These are phyloP conservation scores for Phrixothrix hirtus DNA, from an alignment of 2,888 invertebrate genomes.

Conservation along the genomic window DNA sequence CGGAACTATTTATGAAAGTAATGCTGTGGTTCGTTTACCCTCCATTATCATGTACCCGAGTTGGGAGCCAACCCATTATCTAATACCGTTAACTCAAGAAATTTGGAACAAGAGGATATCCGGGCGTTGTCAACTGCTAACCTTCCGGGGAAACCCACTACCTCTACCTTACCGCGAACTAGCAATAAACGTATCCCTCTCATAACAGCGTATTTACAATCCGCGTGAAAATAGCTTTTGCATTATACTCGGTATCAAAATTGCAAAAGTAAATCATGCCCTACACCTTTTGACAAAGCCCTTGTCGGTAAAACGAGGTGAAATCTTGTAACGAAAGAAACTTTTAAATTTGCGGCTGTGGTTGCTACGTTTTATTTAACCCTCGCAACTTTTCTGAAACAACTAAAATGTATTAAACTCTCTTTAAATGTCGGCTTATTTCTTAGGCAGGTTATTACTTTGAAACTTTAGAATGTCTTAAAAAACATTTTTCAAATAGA, in stretches of 20 bases:
- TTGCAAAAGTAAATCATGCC: slow-evolving; percentile 8
- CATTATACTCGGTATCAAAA: slow-evolving; percentile 11
- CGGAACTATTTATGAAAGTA: no score
- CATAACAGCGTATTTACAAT: slow-evolving; percentile 19
- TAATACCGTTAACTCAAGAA: slow-evolving; percentile 17
- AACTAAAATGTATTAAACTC: no score
- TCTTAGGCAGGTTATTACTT: no score
- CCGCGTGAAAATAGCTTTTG: slow-evolving; percentile 15
- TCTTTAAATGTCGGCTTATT: no score
- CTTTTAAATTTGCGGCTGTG: neutral
- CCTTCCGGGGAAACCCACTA: slow-evolving; percentile 17
- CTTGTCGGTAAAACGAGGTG: no score
- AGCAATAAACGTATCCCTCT: slow-evolving; percentile 21
- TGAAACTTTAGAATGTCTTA: no score
- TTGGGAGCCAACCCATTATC: slow-evolving; percentile 10
- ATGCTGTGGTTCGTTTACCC: slow-evolving; percentile 18
- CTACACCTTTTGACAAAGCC: slow-evolving; percentile 7
- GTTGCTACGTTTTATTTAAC: neutral
- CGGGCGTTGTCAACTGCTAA: slow-evolving; percentile 17
- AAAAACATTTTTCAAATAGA: no score
- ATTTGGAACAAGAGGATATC: slow-evolving; percentile 22
- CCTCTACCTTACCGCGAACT: slow-evolving; percentile 17
- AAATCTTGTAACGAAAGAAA: neutral
- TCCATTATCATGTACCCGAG: slow-evolving; percentile 10
- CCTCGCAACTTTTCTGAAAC: neutral